Base-by-base conservation (phyloP, 2,888 invertebrate genomes). In the Hyposoter dolosus region DNA sequence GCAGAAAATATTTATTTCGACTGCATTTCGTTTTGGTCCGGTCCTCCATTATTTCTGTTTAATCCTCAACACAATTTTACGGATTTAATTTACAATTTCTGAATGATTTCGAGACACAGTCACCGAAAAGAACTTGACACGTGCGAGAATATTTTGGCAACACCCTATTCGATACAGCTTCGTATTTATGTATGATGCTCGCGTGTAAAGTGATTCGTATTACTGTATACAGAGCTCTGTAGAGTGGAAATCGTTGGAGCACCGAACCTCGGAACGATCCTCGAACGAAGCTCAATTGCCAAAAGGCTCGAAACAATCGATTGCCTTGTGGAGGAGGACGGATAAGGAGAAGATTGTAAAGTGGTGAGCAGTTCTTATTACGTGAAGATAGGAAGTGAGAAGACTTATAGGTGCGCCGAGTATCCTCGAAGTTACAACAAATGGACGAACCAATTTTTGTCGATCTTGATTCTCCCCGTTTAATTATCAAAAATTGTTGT, bases 251-350 rank as follows among this genome's bases (percentile, higher is more conserved):
- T 83, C 78, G 83, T 83, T 75, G 47, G 69, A 65, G 81, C 32
- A 79, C 69, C 81, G 75, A 82, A 78, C 69, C 53, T 45, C 75
- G 65, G 72, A 65, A 69, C 53, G 35, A 28, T 79, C 65, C 75
- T 78, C 69, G 74, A 75, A 81, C 72, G 72, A 66, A 65, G 75
- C 71, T 47, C 78, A 82, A 86, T 86, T 66, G 78, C 75, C 76
- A 35, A 69, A 69, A 75, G 81, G 76, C 53, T 69, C 78, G 82
- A 83, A 83, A 83, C 78, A 86, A 86, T 86, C 83, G 86, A 86
- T 83, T 68, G 76, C 56, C 72, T 72, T 28, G 79, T 43, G 76
- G 72, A 69, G 56, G 76, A 66, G 78, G 17, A 65, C 23, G 45
- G 19, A 63, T 15, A 47, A 23, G 40, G 50, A 23, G 72, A 53